phyloP scores from a whole-genome alignment of 1,140 invertebrate species.

The Plutomurus gul region DNA sequence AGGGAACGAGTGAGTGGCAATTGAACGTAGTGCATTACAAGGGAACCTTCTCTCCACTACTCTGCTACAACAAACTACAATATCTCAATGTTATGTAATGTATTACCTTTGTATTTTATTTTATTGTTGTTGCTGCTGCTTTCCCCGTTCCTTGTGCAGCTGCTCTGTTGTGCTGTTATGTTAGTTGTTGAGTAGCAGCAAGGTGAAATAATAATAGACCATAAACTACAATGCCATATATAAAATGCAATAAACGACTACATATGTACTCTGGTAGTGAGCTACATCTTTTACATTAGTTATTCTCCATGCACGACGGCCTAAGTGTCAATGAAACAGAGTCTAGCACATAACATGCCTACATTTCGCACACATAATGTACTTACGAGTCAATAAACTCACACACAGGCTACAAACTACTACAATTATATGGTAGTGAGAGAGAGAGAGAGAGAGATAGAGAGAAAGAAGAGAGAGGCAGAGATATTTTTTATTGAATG shows the following conservation, averaged over 20 bases:
- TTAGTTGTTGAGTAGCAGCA: not conserved
- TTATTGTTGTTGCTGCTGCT: constrained; percentile 9
- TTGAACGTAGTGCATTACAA: not conserved
- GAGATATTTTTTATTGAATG: no score
- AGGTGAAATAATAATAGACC: constrained; percentile 19
- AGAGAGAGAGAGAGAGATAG: no score
- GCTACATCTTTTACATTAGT: no score
- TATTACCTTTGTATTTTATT: not conserved
- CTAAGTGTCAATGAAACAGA: no score
- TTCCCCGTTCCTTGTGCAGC: no score
- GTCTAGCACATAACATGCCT: no score
- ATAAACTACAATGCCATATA: constrained; percentile 16
- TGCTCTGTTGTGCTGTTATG: no score
- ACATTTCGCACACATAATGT: no score
- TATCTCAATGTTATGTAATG: not conserved
- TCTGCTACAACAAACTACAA: not conserved
- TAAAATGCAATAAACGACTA: constrained; percentile 21
- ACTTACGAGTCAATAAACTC: not conserved
- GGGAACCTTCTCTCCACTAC: not conserved
- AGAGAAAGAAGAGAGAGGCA: not conserved
- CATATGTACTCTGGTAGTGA: not conserved
- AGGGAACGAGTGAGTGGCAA: not conserved
- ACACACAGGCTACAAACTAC: not conserved
- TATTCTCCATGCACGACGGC: no score
- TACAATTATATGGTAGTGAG: no score